Percentiles rank a stretch among this genome's conserved stretches.
These are phyloP conservation scores for Dendrolimus pini DNA, from an alignment of 2,888 invertebrate genomes.

Conservation along the genomic window DNA sequence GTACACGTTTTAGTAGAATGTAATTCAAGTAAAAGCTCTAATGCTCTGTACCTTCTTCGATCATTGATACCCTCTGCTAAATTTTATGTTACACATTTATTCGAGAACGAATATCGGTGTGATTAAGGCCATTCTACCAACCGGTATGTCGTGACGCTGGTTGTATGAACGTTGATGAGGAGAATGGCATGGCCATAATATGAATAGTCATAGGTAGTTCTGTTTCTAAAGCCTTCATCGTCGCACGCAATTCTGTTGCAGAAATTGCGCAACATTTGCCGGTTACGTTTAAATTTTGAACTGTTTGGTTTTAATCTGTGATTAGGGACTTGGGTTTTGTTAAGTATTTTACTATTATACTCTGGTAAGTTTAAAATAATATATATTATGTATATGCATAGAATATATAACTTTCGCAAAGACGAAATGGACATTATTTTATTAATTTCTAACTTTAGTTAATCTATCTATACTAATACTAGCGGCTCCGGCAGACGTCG, in stretches of 20 bases:
- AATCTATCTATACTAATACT: too few species aligned
- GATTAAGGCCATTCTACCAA: conserved; percentile 19
- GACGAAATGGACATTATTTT: too few species aligned
- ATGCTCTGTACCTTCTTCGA: too few species aligned
- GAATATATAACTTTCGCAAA: too few species aligned
- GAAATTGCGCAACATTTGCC: conserved; percentile 2
- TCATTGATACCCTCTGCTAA: too few species aligned
- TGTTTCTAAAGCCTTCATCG: conserved; percentile 29
- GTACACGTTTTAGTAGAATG: too few species aligned
- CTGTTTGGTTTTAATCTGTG: background rate
- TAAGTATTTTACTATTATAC: background rate
- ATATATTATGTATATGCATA: too few species aligned
- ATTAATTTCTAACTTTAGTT: too few species aligned
- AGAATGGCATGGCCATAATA: conserved; percentile 29
- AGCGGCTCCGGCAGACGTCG: too few species aligned
- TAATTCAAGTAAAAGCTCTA: too few species aligned
- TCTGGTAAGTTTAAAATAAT: background rate
- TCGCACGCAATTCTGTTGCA: conserved; percentile 30
- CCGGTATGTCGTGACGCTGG: conserved; percentile 27
- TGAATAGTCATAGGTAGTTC: conserved; percentile 26
- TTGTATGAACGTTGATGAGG: conserved; percentile 16
- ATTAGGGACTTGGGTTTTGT: background rate
- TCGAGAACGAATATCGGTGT: conserved; percentile 18
- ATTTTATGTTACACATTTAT: too few species aligned
- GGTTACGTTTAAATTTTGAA: conserved; percentile 7